phyloP scores from a whole-genome alignment of 2,797 vertebrate genomes.

The Lemur catta region DNA sequence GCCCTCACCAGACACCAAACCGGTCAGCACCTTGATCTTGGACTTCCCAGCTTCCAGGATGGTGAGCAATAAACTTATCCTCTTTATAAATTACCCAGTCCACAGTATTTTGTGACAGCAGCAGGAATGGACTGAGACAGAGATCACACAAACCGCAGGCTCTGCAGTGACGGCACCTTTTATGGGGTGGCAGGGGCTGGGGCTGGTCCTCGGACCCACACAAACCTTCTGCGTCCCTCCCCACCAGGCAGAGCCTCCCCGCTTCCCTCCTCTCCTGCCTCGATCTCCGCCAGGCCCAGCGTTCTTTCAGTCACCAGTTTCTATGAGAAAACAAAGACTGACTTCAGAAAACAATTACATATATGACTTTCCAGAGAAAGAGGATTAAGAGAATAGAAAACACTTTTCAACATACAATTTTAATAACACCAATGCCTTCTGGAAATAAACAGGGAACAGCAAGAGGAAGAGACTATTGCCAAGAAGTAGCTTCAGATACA shows the following conservation, averaged over 20 bases:
- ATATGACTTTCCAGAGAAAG: neutral
- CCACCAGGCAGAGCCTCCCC: constrained; percentile 84
- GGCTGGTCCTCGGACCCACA: neutral
- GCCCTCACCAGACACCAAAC: neutral
- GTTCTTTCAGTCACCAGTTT: constrained; percentile 74
- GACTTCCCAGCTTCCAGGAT: neutral
- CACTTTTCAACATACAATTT: neutral
- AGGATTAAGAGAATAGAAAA: neutral
- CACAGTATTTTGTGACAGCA: neutral
- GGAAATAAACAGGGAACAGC: neutral
- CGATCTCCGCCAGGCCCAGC: constrained; percentile 59
- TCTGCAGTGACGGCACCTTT: neutral
- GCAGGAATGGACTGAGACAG: neutral
- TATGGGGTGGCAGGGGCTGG: neutral
- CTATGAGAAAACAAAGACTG: constrained; percentile 66
- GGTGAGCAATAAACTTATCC: neutral
- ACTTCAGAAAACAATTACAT: neutral
- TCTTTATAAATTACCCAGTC: neutral
- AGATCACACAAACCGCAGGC: neutral
- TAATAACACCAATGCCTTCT: neutral
- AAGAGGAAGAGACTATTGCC: neutral
- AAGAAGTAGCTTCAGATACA: neutral
- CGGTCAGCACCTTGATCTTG: neutral
- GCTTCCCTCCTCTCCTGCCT: constrained; percentile 74
- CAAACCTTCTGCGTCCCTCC: constrained; percentile 86